Evolutionary conservation across 2,113 vertebrate species (phyloP), one percentile per base, ranked within the genome.

Genomic region (Gymnogyps californianus): DNA sequence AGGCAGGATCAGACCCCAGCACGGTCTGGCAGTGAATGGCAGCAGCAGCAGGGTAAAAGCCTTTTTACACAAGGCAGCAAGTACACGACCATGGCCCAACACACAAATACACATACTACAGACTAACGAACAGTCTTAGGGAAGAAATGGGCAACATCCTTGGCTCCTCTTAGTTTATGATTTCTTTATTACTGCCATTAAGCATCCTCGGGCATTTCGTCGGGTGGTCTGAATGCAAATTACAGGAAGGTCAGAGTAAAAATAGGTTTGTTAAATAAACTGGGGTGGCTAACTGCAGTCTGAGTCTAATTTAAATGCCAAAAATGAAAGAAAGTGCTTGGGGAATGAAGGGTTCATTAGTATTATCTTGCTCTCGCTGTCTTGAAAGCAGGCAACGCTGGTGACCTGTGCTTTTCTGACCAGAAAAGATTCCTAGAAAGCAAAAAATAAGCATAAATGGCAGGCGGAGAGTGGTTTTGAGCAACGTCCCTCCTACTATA

Each of bases 311-410:
- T 89, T 55, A 87, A 82, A 62, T 52, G 47, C 31, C 52, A 40
- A 79, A 84, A 87, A 25, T 22, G 32, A 44, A 91, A 85, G 58
- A 36, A 75, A 93, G 54, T 40, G 25, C 47, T 65, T 51, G 29
- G 19, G 40, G 21, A 80, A 46, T 38, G 9, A 91, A 82, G 32
- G 9, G 24, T 62, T 87, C 36, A 13, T 83, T 49, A 44, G 22
- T 7, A 28, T 71, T 66, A 64, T 40, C 70, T 90, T 3, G 0
- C 17, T 71, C 13, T 24, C 2, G 1, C n/a, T 0, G 0, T 47
- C 75, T 71, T 67, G 57, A 91, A 84, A 91, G 44, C 29, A 79
- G 31, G 16, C 24, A 82, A 7, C 40, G 7, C 25, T 40, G 24
- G 42, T 89, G 69, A 83, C 31, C 47, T 34, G 19, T 1, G 5